These are phyloP conservation scores for Calyptomena viridis DNA, from an alignment of 2,113 vertebrate species.

Conservation along the genomic window DNA sequence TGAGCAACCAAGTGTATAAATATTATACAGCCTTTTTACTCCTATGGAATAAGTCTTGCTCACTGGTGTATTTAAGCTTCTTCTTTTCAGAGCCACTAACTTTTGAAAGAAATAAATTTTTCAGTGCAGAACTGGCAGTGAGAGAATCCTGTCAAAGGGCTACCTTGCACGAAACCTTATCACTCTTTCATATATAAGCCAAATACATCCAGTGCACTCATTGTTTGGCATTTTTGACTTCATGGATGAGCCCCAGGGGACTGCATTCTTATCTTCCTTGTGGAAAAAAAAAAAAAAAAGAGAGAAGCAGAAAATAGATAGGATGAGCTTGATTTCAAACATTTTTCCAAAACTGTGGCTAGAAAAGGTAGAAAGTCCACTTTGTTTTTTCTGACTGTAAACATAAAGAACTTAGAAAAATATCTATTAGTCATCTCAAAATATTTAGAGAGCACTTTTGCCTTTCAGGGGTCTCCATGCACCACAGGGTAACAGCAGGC, in stretches of 20 bases:
- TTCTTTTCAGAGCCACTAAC: not conserved
- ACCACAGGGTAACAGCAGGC: not conserved
- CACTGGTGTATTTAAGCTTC: not conserved
- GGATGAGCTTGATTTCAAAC: not conserved
- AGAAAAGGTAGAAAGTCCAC: not conserved
- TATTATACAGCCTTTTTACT: not conserved
- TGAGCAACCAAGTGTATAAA: not conserved
- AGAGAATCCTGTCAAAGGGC: not conserved
- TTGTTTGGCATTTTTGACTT: not conserved
- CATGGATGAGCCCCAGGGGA: not conserved
- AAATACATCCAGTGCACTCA: not conserved
- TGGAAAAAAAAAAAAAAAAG: not conserved
- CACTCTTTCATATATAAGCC: not conserved
- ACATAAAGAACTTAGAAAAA: not conserved
- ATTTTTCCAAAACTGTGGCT: not conserved
- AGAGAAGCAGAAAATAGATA: not conserved
- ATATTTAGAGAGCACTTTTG: not conserved
- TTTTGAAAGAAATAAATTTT: not conserved
- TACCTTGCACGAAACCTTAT: not conserved
- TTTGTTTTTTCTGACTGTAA: fast-evolving
- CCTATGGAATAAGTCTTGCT: not conserved
- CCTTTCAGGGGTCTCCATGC: not conserved
- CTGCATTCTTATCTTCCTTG: not conserved
- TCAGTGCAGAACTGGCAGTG: not conserved
- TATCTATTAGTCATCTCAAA: not conserved